Base-by-base conservation (phyloP, 2,888 invertebrate genomes). In the Nomada fucata region DNA sequence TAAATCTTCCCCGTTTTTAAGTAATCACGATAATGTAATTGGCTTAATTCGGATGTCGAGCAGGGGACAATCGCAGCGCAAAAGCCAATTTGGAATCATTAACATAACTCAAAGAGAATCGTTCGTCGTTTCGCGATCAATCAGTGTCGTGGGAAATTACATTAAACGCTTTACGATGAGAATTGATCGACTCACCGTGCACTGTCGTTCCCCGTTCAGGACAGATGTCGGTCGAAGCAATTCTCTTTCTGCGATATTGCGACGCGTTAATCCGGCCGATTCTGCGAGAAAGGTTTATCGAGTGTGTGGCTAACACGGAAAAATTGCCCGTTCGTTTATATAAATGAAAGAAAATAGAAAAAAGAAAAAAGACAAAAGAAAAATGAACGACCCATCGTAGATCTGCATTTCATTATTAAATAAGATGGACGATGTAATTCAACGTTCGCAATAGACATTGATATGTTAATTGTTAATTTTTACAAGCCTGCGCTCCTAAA, bases 21-120 rank as follows among this genome's bases (percentile, higher is more conserved):
- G 15, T 3, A 47, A 47, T 15, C 47, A 15, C 47, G 47, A 15
- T 47, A 47, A 47, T 47, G 11, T 13, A 47, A 47, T 47, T 47
- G 47, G 15, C 47, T 36, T 36, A 36, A 36, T 36, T 36, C 36
- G 36, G 53, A 9, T 1, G 53, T 53, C n/a, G 26, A 36, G 26
- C 29, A 47, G 52, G 29, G 53, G 36, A 68, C 42, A 67, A n/a
- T 29, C 29, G 50, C 57, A 11, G 36, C 42, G 55, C 55, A 70
- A 70, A 70, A 64, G 71, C 36, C 47, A 59, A 59, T 68, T 67
- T 55, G 50, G 13, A 63, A 53, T 71, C 26, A 82, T 82, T 76
- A 80, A 63, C 82, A 76, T 80, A 82, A 72, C 52, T 82, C 71
- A 53, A 69, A 60, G 82, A 71, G 76, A 81, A 60, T 72, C 69